Percentiles rank a stretch among this genome's conserved stretches.
Evolutionary conservation across 2,797 vertebrate genomes (phyloP).

Genomic region (Crocidura indochinensis): DNA sequence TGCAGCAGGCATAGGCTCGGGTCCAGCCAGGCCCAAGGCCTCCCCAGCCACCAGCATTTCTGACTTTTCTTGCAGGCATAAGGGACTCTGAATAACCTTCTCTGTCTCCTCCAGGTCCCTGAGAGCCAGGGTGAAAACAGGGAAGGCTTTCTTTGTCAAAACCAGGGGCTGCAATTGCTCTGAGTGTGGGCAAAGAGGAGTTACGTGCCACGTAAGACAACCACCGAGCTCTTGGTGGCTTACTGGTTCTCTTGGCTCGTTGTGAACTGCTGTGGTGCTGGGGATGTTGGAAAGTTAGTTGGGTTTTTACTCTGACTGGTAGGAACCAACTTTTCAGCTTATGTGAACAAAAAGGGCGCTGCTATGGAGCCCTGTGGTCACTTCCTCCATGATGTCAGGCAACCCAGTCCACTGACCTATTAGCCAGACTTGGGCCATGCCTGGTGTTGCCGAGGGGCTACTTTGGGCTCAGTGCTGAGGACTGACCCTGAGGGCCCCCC

Average conservation of each 20-base stretch:
- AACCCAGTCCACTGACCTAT: background rate
- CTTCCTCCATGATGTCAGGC: background rate
- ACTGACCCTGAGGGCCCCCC: too few species aligned
- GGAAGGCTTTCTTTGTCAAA: background rate
- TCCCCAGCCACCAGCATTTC: conserved; percentile 15
- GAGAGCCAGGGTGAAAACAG: background rate
- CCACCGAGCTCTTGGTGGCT: background rate
- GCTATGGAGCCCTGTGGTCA: background rate
- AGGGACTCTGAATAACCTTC: conserved; percentile 33
- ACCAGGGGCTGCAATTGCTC: conserved; percentile 30
- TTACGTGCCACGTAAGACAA: background rate
- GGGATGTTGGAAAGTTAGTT: conserved; percentile 19
- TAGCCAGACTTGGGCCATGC: background rate
- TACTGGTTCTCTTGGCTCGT: background rate
- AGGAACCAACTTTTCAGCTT: background rate
- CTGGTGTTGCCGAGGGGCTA: too few species aligned
- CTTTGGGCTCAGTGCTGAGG: too few species aligned
- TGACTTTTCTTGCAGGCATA: conserved; percentile 19
- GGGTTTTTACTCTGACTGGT: background rate
- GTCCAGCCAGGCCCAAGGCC: background rate
- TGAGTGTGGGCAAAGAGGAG: conserved; percentile 28
- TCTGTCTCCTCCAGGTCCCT: conserved; percentile 38
- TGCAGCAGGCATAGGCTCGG: conserved; percentile 9
- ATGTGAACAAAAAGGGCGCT: background rate
- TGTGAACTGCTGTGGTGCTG: background rate